Evolutionary conservation across 37 sponge, comb jelly and placozoan genomes (phyloP), one percentile per base, ranked within the genome.

Genomic region (Geodia barretti): DNA sequence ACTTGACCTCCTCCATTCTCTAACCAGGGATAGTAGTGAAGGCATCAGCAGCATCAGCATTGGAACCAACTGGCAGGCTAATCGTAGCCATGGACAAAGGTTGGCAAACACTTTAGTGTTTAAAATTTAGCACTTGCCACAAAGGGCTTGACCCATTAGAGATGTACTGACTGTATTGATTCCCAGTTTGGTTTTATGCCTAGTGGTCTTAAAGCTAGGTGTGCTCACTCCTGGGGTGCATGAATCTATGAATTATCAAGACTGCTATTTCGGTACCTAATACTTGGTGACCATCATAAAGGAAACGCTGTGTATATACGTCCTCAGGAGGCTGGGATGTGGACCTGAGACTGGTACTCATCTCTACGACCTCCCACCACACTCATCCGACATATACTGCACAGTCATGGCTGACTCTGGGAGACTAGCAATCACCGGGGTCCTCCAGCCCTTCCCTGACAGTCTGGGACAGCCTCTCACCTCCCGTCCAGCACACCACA

Each of bases 401-500:
- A 40, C 35, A 5, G 39, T 41, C 11, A 24, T 71, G 29, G 37
- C 72, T 36, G 80, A 86, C n/a, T 21, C 64, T 0, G 91, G 91
- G 2, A 37, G 68, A 25, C 87, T 91, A 17, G 75, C 38, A 7
- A 31, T 93, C 24, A 80, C n/a, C 85, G 19, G 89, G 89, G 20
- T 62, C 74, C 9, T 35, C 34, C 0, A 81, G 84, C 40, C 60
- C 33, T 29, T 42, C 54, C 21, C 26, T 92, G 39, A 34, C 68
- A 30, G 68, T 92, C 29, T 92, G 92, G 92, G 89, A 92, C 69
- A 71, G 88, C 28, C 38, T 35, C 1, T 83, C 64, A 4, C 60
- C 68, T 9, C 80, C 84, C n/a, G 39, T 79, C 33, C 36, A 41
- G 2, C 76, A 82, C 35, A 83, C 64, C 61, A 60, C 70, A 0